A percentile compares a stretch with the other conserved stretches of the same genome.
Evolutionary conservation across 2,888 invertebrate genomes (phyloP).

Genomic region (Synanthedon vespiformis): DNA sequence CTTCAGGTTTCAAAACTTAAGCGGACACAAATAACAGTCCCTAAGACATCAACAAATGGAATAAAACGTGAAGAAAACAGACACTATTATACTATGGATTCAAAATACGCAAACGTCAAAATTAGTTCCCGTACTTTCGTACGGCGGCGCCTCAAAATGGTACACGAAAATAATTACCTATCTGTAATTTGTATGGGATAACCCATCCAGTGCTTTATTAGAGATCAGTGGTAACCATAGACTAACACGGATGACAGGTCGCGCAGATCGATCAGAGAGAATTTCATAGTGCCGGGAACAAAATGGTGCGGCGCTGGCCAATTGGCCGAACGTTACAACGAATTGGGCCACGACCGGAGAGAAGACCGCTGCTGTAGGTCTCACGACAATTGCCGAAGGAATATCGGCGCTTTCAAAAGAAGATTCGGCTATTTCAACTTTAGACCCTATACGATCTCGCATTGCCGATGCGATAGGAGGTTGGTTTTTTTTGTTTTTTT

Average conservation of each 20-base stretch:
- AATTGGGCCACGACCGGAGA: conserved; percentile 62
- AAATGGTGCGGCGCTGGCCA: conserved; percentile 81
- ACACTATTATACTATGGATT: too few relatives aligned
- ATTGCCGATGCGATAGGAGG: conserved; percentile 84
- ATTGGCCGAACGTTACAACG: conserved; percentile 69
- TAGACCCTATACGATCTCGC: conserved; percentile 78
- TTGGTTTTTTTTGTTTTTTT: conserved; percentile 48
- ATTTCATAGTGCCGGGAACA: conserved; percentile 75
- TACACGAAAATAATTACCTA: too few relatives aligned
- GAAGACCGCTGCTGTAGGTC: conserved; percentile 80
- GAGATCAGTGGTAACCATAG: too few relatives aligned
- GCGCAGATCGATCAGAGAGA: conserved; percentile 56
- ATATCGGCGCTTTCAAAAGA: conserved; percentile 72
- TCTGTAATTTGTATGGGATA: too few relatives aligned
- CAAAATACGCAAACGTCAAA: too few relatives aligned
- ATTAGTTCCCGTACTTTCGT: too few relatives aligned
- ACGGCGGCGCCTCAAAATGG: too few relatives aligned
- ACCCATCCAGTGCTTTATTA: too few relatives aligned
- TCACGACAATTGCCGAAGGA: conserved; percentile 78
- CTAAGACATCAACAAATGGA: too few relatives aligned
- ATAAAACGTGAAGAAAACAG: too few relatives aligned
- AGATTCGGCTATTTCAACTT: conserved; percentile 76
- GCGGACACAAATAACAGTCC: too few relatives aligned
- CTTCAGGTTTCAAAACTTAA: too few relatives aligned
- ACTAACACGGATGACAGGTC: conserved; percentile 34